Evolutionary conservation across 92 coral and sea anemone species (phyloP).

Genomic region (Porites lobata): DNA sequence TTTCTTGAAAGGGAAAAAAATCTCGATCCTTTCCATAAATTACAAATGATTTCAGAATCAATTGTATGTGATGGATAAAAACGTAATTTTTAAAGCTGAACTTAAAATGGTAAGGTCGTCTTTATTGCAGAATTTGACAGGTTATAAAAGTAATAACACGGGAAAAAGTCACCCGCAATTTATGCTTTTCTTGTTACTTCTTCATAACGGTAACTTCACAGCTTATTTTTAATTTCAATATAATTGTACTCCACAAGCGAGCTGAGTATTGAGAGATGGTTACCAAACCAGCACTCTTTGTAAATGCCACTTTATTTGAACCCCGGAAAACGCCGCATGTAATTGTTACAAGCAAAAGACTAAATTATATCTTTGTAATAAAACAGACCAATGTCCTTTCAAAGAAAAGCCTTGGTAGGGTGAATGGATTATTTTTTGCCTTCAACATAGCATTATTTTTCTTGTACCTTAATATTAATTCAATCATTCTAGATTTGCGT

Average conservation of each 20-base stretch:
- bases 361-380: constrained; percentile 69
- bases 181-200: neutral
- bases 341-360: constrained; percentile 43
- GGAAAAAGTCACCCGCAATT: neutral
- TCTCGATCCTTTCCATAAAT: neutral
- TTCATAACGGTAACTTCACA: constrained; percentile 8
- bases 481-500: constrained; percentile 28
- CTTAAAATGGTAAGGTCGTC: neutral
- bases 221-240: neutral
- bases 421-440: constrained; percentile 60
- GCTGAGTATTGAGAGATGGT: constrained; percentile 9
- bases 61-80: neutral
- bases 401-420: constrained; percentile 41
- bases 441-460: constrained; percentile 63
- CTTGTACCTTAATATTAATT: constrained; percentile 57
- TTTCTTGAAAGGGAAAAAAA: neutral
- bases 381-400: constrained; percentile 40
- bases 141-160: neutral
- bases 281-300: constrained; percentile 24
- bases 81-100: neutral
- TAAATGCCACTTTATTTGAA: constrained; percentile 41
- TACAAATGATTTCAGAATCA: neutral
- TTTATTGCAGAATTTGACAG: neutral
- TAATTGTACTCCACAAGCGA: constrained; percentile 28
- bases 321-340: constrained; percentile 15